Conservation (phyloP, 2,888 invertebrate genomes). For the Julus scanicus region DNA sequence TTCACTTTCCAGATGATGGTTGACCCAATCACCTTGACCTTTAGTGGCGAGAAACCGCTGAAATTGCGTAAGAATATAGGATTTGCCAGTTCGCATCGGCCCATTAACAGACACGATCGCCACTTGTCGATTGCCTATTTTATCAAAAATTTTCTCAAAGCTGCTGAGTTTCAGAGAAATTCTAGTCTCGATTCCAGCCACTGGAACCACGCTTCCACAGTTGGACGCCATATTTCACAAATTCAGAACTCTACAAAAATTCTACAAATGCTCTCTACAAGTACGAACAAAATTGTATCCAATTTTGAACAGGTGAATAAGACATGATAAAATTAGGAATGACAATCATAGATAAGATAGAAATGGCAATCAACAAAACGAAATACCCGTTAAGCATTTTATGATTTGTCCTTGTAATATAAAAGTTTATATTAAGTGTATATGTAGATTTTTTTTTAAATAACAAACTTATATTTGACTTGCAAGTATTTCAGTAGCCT, state of each 20-base stretch:
- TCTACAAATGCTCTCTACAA: too few species aligned
- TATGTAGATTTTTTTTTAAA: too few species aligned
- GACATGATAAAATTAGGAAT: not conserved
- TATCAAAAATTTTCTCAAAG: not conserved
- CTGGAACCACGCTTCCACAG: constrained; percentile 8
- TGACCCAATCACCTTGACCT: not conserved
- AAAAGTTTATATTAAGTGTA: too few species aligned
- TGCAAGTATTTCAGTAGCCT: too few species aligned
- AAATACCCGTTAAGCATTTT: too few species aligned
- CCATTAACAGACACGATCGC: constrained; percentile 2
- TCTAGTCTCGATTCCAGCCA: not conserved
- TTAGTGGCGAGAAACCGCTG: not conserved
- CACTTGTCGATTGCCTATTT: not conserved
- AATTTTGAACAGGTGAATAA: not conserved
- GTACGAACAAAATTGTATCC: too few species aligned
- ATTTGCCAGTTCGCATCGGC: not conserved
- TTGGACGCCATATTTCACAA: not conserved
- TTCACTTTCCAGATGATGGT: not conserved
- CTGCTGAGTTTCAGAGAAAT: constrained; percentile 3
- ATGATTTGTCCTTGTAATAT: too few species aligned
- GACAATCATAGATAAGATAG: not conserved
- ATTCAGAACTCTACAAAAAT: too few species aligned
- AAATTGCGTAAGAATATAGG: constrained; percentile 1
- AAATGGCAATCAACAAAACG: too few species aligned
- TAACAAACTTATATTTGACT: too few species aligned